Evolutionary conservation across 2,797 vertebrate genomes (phyloP), one percentile per base, ranked within the genome.

Genomic region (Scleropages formosus): DNA sequence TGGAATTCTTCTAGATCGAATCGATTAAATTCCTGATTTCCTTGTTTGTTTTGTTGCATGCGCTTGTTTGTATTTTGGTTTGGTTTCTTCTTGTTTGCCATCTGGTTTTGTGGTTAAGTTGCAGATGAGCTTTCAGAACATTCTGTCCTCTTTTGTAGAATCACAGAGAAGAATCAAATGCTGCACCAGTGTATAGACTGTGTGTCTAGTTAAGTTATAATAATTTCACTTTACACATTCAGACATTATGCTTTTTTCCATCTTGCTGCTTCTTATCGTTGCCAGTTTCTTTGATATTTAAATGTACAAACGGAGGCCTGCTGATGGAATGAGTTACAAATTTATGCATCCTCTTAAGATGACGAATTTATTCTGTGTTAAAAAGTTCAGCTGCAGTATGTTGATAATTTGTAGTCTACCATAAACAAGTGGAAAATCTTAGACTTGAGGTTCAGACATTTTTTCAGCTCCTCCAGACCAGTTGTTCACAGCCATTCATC

Each of bases 251-350:
- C 31, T 39, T 39, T 39, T 39, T 39, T 39, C 31, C 31, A 27
- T 58, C 53, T 46, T 67, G 39, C n/a, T 44, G 18, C 16, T 47
- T 61, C 67, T 46, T 24, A 63, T 60, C 39, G 27, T 20, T 39
- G 18, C 16, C 39, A n/a, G 58, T 26, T 18, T 12, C 59, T 70
- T 62, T 62, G 75, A 76, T 70, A 63, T 63, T 71, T 58, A 70
- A 60, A 75, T 75, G 24, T 68, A 15, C 53, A 61, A 62, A 61
- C 59, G 24, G 59, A 4, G 74, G 39, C 11, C 15, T 71, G 26
- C 26, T 53, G 13, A 63, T 47, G 26, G 26, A 63, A 31, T 63
- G 59, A 71, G 44, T 27, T 71, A 18, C 49, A 71, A 71, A 71
- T 71, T 71, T 71, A 70, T 62, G 26, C 58, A 27, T 51, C 24